phyloP scores from a whole-genome alignment of 2,888 invertebrate species.

The Drosophila peninsularis region DNA sequence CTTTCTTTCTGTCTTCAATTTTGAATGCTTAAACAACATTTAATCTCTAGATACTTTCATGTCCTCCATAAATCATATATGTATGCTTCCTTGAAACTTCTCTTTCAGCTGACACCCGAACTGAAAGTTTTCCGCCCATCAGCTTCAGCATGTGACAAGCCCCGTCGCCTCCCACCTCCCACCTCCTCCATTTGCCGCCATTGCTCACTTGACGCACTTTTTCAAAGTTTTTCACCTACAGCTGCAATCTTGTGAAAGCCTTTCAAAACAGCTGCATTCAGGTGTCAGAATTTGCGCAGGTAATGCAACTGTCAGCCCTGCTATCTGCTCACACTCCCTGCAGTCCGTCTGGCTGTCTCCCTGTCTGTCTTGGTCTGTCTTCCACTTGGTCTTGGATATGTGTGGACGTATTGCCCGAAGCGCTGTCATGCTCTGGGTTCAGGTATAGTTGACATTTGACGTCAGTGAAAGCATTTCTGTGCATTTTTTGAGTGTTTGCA shows the following conservation, averaged over 20 bases:
- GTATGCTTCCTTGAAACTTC: neutral
- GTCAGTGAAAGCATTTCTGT: slow-evolving; percentile 34
- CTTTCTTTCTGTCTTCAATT: neutral
- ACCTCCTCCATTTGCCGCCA: too few relatives aligned
- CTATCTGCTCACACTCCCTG: neutral
- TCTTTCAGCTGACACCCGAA: slow-evolving; percentile 1
- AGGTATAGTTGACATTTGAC: slow-evolving; percentile 34
- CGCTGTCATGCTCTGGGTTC: slow-evolving; percentile 12
- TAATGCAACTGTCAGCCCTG: slow-evolving; percentile 40
- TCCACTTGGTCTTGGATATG: slow-evolving; percentile 1
- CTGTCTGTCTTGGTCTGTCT: neutral
- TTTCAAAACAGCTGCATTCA: slow-evolving; percentile 42
- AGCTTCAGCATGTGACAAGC: slow-evolving; percentile 8
- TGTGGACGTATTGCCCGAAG: neutral
- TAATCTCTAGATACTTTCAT: too few relatives aligned
- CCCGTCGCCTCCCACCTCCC: neutral
- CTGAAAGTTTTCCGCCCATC: slow-evolving; percentile 8
- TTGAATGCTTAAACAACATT: too few relatives aligned
- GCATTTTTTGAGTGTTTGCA: slow-evolving; percentile 38
- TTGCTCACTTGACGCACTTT: neutral
- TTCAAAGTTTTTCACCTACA: slow-evolving; percentile 24
- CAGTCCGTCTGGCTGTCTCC: neutral
- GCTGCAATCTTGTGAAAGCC: slow-evolving; percentile 38
- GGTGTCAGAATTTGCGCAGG: slow-evolving; percentile 34
- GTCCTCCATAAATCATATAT: neutral